Evolutionary conservation across 1,140 invertebrate genomes (phyloP).

Genomic region (Colletes latitarsis): DNA sequence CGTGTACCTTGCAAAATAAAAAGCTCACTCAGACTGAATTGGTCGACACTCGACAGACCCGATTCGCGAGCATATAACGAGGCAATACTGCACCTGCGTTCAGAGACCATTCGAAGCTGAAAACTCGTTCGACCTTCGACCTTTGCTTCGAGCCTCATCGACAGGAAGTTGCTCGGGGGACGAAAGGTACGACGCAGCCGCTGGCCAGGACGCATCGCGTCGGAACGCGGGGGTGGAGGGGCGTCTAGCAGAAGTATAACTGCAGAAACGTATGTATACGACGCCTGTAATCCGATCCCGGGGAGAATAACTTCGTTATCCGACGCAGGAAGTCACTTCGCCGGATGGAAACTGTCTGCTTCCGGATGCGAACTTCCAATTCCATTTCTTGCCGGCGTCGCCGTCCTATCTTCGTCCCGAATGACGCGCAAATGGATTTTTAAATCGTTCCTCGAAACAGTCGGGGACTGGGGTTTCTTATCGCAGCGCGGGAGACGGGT

Average conservation of each 20-base stretch:
- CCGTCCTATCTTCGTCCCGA: conserved; percentile 18
- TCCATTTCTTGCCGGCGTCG: conserved; percentile 37
- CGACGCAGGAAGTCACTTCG: conserved; percentile 62
- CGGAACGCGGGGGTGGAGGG: background rate
- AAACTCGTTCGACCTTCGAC: background rate
- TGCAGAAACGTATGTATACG: conserved; percentile 40
- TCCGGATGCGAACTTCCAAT: conserved; percentile 39
- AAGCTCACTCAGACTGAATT: no score
- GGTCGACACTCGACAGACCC: no score
- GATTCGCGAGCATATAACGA: no score
- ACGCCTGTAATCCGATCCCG: conserved; percentile 57
- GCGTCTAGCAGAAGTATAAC: conserved; percentile 20
- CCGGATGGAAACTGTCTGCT: conserved; percentile 43
- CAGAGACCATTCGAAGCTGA: background rate
- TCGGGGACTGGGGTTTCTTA: conserved; percentile 23
- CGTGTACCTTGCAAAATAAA: no score
- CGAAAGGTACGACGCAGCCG: background rate
- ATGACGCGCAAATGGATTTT: conserved; percentile 56
- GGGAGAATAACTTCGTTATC: conserved; percentile 70
- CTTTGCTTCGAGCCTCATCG: background rate
- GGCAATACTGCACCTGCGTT: no score
- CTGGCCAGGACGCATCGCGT: background rate
- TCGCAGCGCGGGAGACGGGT: background rate
- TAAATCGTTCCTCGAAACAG: conserved; percentile 37
- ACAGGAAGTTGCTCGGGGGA: background rate